phyloP scores from a whole-genome alignment of 2,113 vertebrate genomes.

The Addax nasomaculatus region DNA sequence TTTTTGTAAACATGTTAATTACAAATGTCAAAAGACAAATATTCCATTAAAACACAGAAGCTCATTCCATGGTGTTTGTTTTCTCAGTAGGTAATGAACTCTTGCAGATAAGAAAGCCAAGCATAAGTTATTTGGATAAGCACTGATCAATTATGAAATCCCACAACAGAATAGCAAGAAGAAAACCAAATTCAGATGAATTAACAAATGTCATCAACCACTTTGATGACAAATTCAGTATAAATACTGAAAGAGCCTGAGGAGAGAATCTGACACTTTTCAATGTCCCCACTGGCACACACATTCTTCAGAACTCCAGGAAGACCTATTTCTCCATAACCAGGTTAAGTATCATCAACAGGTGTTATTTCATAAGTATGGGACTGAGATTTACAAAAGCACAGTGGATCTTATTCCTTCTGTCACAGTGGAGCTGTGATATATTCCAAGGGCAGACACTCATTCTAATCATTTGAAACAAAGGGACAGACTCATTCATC shows the following conservation, averaged over 20 bases:
- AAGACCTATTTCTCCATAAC: conserved; percentile 32
- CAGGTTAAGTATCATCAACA: conserved; percentile 12
- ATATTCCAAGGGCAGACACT: conserved; percentile 58
- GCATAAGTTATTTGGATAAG: conserved; percentile 15
- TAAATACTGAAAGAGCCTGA: neutral
- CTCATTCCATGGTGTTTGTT: neutral
- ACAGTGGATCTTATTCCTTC: conserved; percentile 26
- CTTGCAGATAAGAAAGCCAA: neutral
- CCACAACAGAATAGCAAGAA: neutral
- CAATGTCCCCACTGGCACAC: neutral
- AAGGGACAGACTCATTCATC: conserved; percentile 45
- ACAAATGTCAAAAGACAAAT: neutral
- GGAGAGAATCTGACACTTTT: neutral
- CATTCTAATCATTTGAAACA: conserved; percentile 63
- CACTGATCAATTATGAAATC: conserved; percentile 23
- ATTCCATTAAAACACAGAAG: neutral
- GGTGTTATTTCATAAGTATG: conserved; percentile 51
- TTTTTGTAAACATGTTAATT: neutral
- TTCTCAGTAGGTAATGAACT: neutral
- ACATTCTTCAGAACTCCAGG: neutral
- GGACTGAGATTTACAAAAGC: conserved; percentile 49
- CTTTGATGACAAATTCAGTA: neutral
- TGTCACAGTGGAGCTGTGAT: conserved; percentile 49
- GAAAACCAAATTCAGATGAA: conserved; percentile 37
- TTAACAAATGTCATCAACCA: conserved; percentile 17